A percentile compares a stretch with the other conserved stretches of the same genome.
Conservation (phyloP, 1,140 invertebrate species). For the Tribolium castaneum region DNA sequence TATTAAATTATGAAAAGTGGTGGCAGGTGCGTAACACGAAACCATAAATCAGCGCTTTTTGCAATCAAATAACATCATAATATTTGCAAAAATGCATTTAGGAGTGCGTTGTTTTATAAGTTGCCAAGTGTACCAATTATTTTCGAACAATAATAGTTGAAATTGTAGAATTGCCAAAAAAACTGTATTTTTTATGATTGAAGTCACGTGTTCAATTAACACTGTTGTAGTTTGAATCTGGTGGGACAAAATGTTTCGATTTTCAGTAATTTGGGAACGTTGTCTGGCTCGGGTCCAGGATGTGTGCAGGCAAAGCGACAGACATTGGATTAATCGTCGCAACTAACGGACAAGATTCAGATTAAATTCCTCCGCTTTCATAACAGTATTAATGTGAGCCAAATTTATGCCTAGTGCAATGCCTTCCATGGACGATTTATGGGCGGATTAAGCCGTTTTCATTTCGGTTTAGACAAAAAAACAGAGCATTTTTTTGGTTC, state of each 20-base stretch:
- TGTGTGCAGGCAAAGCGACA: slow-evolving; percentile 4
- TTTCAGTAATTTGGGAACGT: slow-evolving; percentile 8
- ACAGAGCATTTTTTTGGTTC: too few species aligned
- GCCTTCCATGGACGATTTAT: slow-evolving; percentile 1
- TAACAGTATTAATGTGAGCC: slow-evolving; percentile 38
- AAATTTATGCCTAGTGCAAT: slow-evolving; percentile 24
- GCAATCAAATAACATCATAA: too few species aligned
- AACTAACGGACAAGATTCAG: slow-evolving; percentile 36
- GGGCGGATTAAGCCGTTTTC: neutral
- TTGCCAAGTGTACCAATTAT: neutral
- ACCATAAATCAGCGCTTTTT: too few species aligned
- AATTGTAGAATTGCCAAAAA: neutral
- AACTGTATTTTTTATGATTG: neutral
- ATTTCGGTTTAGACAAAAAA: too few species aligned
- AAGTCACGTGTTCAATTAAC: slow-evolving; percentile 6
- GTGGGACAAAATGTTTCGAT: slow-evolving; percentile 24
- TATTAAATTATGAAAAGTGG: neutral
- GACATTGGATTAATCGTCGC: slow-evolving; percentile 32
- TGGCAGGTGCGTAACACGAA: too few species aligned
- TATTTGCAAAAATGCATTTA: neutral
- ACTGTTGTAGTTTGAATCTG: neutral
- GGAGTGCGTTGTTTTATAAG: neutral
- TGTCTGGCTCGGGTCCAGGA: slow-evolving; percentile 19
- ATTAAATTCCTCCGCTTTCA: slow-evolving; percentile 36
- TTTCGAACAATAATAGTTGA: neutral